Evolutionary conservation across 2,888 invertebrate genomes (phyloP).

Genomic region (Muschampia plurimacula): DNA sequence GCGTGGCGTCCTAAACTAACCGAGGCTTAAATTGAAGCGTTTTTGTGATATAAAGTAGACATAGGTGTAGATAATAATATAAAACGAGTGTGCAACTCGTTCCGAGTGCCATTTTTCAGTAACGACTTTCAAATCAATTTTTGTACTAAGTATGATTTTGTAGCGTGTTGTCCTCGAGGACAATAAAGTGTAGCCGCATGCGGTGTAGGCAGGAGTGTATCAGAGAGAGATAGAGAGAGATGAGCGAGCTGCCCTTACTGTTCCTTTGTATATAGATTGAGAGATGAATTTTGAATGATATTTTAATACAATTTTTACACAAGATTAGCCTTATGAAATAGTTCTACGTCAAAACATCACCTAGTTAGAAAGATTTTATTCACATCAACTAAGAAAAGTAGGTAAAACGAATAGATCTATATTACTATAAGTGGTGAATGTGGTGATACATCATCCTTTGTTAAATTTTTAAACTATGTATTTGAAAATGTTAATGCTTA

Average conservation of each 20-base stretch:
- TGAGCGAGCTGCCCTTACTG: constrained; percentile 47
- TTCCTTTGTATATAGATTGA: constrained; percentile 65
- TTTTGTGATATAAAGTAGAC: constrained; percentile 82
- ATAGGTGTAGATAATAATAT: constrained; percentile 68
- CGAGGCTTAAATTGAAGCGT: constrained; percentile 78
- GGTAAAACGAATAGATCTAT: constrained; percentile 56
- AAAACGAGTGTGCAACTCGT: constrained; percentile 72
- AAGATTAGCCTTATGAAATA: constrained; percentile 68
- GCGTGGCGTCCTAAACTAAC: constrained; percentile 59
- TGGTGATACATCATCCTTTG: constrained; percentile 52
- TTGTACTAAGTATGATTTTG: constrained; percentile 58
- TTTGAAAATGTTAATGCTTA: constrained; percentile 54
- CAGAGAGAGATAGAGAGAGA: constrained; percentile 35
- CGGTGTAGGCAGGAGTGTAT: constrained; percentile 50
- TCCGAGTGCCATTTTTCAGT: constrained; percentile 78
- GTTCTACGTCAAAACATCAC: constrained; percentile 64
- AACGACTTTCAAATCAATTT: constrained; percentile 65
- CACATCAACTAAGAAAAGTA: constrained; percentile 63
- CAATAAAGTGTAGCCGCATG: constrained; percentile 65
- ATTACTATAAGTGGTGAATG: constrained; percentile 43
- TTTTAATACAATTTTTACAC: constrained; percentile 78
- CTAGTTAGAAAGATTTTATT: constrained; percentile 65
- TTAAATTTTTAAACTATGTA: constrained; percentile 57
- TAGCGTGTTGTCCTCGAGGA: constrained; percentile 66
- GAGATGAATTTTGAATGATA: constrained; percentile 78